Conservation (phyloP, 1,140 invertebrate species). For the Seison nebaliae region DNA sequence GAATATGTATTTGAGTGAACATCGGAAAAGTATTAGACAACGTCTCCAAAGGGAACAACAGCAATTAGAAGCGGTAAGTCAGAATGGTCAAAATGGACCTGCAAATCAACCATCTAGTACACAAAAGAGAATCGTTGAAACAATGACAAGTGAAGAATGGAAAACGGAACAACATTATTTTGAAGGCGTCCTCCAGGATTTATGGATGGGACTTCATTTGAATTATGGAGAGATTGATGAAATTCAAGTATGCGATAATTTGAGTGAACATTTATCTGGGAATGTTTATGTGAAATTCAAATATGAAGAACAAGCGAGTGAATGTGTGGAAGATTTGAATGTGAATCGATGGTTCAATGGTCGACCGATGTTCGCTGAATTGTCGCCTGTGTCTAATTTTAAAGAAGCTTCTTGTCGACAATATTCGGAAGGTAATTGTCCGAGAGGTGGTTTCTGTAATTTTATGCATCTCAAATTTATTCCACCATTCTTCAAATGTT, state of each 20-base stretch:
- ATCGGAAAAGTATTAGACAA: too few relatives aligned
- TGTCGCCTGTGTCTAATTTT: constrained; percentile 92
- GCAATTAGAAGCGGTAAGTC: constrained; percentile 92
- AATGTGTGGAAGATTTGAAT: constrained; percentile 75
- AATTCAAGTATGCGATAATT: constrained; percentile 96
- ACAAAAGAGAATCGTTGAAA: too few relatives aligned
- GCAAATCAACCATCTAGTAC: too few relatives aligned
- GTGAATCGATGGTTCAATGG: constrained; percentile 97
- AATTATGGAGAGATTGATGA: constrained; percentile 98
- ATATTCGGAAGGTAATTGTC: constrained; percentile 94
- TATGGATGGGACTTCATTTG: too few relatives aligned
- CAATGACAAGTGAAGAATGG: too few relatives aligned
- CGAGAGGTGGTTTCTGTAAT: constrained; percentile 87
- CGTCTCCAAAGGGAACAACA: too few relatives aligned
- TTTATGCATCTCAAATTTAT: constrained; percentile 98
- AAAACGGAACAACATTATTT: too few relatives aligned
- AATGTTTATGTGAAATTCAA: constrained; percentile 56
- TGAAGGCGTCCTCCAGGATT: too few relatives aligned
- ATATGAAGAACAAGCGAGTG: constrained; percentile 88
- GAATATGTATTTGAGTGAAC: too few relatives aligned
- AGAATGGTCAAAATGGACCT: constrained; percentile 20
- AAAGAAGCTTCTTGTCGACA: constrained; percentile 91
- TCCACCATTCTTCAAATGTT: constrained; percentile 73
- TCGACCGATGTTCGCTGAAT: constrained; percentile 75
- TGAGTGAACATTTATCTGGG: constrained; percentile 83